Base-by-base conservation (phyloP, 2,888 invertebrate genomes). In the Phasia obesa region DNA sequence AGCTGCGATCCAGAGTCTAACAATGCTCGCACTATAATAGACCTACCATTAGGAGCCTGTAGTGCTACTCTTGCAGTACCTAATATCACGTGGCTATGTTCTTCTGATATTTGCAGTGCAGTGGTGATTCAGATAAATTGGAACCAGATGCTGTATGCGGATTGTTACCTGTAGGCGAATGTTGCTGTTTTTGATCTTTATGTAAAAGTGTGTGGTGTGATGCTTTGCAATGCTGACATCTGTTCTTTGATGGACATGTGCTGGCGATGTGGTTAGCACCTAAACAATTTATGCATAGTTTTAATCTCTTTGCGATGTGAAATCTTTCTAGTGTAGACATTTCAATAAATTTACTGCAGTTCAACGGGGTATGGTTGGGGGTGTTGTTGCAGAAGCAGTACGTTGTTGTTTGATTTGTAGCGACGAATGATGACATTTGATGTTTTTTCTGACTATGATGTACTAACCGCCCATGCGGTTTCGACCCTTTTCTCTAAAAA, bases 401-500 rank as follows among this genome's bases (percentile, higher is more conserved):
- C 7, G 42, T 11, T 27, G 27, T n/a, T 44, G 59, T 4, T 57
- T 59, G 31, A 23, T 35, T 57, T 47, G 59, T 4, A 4, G 31
- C 31, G 7, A 11, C 31, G 5, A 59, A 70, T n/a, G 59, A 21
- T n/a, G 70, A 57, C 5, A n/a, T 2, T 13, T 23, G 4, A 25
- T 17, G 15, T n/a, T n/a, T 47, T 21, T 70, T 70, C 19, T 57
- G 57, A 21, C 21, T 44, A 3, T 13, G 1, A 21, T 31, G 44
- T 6, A 2, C 4, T n/a, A 17, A 13, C 59, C 59, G 49, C 17
- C 59, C 59, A 71, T 71, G 71, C 23, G 49, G 23, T 71, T 51
- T 71, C 60, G 19, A 62, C 53, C 11, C 44, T 27, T n/a, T 25
- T 42, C 11, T 74, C 74, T 23, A 74, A 38, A 31, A 74, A 53